phyloP scores from a whole-genome alignment of 2,797 vertebrate genomes.

The Forpus xanthops region DNA sequence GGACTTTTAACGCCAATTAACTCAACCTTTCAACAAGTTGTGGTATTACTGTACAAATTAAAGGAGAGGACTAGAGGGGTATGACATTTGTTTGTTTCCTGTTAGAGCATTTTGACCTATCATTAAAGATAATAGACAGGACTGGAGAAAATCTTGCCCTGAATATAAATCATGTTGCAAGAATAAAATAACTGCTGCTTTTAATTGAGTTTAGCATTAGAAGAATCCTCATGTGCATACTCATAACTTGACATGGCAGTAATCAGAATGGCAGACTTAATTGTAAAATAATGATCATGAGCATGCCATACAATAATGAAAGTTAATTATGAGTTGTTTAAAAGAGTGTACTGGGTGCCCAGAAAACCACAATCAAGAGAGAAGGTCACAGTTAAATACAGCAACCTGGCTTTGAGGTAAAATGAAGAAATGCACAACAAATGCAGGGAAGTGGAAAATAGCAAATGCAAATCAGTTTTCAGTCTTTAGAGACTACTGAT shows the following conservation, averaged over 20 bases:
- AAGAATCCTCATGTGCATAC: neutral
- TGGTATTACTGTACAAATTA: neutral
- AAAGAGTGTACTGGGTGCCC: neutral
- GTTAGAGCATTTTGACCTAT: neutral
- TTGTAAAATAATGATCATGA: slow-evolving; percentile 37
- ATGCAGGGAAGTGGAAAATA: neutral
- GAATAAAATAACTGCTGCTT: slow-evolving; percentile 14
- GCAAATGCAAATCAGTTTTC: neutral
- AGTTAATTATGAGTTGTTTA: slow-evolving; percentile 6
- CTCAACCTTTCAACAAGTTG: neutral
- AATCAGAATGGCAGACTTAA: slow-evolving; percentile 32
- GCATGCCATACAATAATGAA: neutral
- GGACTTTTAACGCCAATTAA: neutral
- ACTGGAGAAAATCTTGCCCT: neutral
- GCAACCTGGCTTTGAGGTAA: neutral
- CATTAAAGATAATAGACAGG: slow-evolving; percentile 8
- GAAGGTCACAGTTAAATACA: neutral
- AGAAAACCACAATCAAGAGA: neutral
- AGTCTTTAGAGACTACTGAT: neutral
- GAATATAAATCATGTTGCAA: slow-evolving; percentile 16
- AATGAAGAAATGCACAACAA: neutral
- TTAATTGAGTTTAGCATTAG: neutral
- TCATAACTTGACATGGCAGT: slow-evolving; percentile 9
- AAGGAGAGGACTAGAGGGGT: neutral
- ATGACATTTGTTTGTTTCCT: neutral